phyloP scores from a whole-genome alignment of 1,140 invertebrate genomes.

The Aricia agestis region DNA sequence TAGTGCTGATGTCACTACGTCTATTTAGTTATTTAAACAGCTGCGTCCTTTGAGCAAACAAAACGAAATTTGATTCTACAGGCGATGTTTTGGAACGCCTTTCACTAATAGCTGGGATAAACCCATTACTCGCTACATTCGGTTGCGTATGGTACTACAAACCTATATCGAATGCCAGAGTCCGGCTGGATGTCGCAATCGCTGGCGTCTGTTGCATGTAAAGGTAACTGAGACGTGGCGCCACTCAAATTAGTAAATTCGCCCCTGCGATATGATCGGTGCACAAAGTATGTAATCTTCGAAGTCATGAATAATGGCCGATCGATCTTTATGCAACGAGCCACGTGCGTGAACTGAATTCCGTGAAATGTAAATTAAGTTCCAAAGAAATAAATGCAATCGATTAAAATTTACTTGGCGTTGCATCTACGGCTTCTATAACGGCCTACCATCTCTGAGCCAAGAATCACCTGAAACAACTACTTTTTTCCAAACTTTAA shows the following conservation, averaged over 20 bases:
- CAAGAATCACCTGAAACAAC: no score
- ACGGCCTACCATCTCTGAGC: no score
- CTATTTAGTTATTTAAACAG: constrained; percentile 51
- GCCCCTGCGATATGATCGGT: constrained; percentile 4
- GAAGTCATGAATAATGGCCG: background rate
- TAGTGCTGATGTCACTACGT: constrained; percentile 53
- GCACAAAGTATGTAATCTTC: background rate
- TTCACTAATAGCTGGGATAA: constrained; percentile 37
- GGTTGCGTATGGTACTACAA: constrained; percentile 47
- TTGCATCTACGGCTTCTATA: no score
- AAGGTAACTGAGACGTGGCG: constrained; percentile 47
- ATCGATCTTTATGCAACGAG: background rate
- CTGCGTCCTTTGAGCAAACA: constrained; percentile 59
- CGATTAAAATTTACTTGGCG: no score
- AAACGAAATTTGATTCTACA: constrained; percentile 29
- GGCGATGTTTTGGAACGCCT: constrained; percentile 28
- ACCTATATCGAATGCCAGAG: constrained; percentile 54
- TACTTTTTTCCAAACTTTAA: no score
- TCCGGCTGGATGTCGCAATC: constrained; percentile 58
- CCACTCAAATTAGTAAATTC: constrained; percentile 37
- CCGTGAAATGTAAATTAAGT: background rate
- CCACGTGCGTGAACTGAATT: constrained; percentile 3
- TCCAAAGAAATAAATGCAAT: no score
- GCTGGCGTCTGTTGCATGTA: constrained; percentile 49
- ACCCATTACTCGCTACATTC: constrained; percentile 28